phyloP scores from a whole-genome alignment of 2,797 vertebrate genomes.

The Melanotaenia parkinsoni region DNA sequence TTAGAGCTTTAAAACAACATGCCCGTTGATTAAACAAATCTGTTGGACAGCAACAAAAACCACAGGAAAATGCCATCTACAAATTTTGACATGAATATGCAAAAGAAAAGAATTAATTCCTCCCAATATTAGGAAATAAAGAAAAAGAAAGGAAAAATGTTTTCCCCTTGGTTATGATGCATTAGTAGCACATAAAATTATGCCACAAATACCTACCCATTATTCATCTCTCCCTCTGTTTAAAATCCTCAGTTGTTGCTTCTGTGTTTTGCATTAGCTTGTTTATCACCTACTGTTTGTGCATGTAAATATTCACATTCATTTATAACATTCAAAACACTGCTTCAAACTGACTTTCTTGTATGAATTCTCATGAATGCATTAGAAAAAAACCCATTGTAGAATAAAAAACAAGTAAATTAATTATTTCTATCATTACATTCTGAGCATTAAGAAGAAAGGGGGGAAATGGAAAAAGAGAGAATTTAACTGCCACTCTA shows the following conservation, averaged over 20 bases:
- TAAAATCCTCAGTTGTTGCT: background rate
- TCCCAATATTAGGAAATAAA: no score
- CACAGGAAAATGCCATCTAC: background rate
- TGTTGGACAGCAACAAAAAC: background rate
- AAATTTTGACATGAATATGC: background rate
- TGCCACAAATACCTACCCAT: no score
- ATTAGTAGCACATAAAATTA: background rate
- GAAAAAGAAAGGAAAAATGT: background rate
- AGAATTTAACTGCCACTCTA: background rate
- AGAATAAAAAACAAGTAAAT: no score
- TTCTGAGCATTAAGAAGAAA: background rate
- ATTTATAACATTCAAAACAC: background rate
- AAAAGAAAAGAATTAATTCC: background rate
- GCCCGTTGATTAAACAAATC: background rate
- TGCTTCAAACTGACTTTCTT: background rate
- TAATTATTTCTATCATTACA: background rate
- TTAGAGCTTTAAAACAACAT: background rate
- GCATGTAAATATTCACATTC: background rate
- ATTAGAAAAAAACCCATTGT: background rate
- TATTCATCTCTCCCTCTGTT: background rate
- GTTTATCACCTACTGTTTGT: background rate
- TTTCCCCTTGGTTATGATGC: background rate
- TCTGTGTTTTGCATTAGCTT: background rate
- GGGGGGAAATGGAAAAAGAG: no score
- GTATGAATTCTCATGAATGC: background rate